A percentile compares a stretch with the other conserved stretches of the same genome.
Conservation (phyloP, 37 sponge, comb jelly and placozoan species). For the Amphimedon queenslandica region DNA sequence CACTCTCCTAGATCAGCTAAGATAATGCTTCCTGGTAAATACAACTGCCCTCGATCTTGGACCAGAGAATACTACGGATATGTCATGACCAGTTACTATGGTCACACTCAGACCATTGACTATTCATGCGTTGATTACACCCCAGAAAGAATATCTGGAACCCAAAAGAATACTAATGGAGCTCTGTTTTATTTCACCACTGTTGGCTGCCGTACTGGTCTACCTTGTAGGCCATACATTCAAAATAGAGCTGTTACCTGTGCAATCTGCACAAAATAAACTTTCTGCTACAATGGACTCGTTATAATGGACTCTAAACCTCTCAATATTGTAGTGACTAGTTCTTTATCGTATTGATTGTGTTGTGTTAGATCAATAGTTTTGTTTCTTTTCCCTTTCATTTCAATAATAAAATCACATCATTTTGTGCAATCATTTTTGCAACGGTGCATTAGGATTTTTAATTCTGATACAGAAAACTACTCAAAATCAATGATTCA, state of each 20-base stretch:
- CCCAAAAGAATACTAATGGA: slow-evolving; percentile 16
- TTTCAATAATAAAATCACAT: too few species aligned
- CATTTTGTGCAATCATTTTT: too few species aligned
- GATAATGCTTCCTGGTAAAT: slow-evolving; percentile 36
- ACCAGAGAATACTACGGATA: slow-evolving; percentile 57
- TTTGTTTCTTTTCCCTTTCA: too few species aligned
- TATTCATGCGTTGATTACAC: slow-evolving; percentile 54
- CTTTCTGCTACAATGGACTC: too few species aligned
- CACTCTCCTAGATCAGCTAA: slow-evolving; percentile 16
- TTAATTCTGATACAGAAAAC: too few species aligned
- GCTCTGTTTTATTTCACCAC: slow-evolving; percentile 41
- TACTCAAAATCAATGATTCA: too few species aligned
- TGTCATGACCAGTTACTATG: slow-evolving; percentile 20
- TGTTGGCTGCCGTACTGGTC: slow-evolving; percentile 31
- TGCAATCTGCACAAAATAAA: slow-evolving; percentile 50
- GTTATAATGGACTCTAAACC: too few species aligned
- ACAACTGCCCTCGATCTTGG: slow-evolving; percentile 34
- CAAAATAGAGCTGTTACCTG: slow-evolving; percentile 38
- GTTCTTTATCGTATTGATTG: too few species aligned
- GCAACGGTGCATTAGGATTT: too few species aligned
- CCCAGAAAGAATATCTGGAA: slow-evolving; percentile 36
- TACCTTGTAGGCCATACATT: slow-evolving; percentile 50
- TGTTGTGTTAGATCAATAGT: too few species aligned
- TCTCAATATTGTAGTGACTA: too few species aligned
- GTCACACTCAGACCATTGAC: slow-evolving; percentile 4